Evolutionary conservation across 2,113 vertebrate species (phyloP).

Genomic region (Rhea americana): DNA sequence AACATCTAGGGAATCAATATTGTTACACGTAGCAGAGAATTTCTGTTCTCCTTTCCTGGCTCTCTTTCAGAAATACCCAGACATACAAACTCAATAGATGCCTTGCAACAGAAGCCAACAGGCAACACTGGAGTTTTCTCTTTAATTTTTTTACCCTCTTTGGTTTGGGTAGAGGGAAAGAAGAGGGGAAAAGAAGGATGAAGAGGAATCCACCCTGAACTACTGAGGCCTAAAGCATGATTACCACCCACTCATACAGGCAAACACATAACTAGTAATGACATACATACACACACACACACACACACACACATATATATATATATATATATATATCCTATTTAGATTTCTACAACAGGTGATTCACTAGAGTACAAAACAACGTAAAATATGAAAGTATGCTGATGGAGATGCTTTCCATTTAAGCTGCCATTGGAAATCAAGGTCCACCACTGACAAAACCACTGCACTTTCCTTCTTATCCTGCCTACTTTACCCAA

Average conservation of each 20-base stretch:
- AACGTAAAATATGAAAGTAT: background rate
- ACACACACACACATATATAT: no score
- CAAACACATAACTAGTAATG: background rate
- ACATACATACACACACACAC: background rate
- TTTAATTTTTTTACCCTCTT: background rate
- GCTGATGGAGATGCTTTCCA: background rate
- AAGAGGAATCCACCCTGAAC: background rate
- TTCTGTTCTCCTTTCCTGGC: background rate
- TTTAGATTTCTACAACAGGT: background rate
- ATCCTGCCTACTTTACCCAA: background rate
- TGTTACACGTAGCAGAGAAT: background rate
- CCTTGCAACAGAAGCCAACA: background rate
- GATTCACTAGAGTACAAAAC: background rate
- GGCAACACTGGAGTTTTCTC: background rate
- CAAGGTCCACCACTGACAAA: background rate
- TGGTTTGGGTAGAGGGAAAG: background rate
- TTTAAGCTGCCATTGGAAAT: background rate
- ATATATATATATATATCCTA: background rate
- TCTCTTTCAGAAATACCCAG: background rate
- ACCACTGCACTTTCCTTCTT: background rate
- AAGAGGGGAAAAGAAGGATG: background rate
- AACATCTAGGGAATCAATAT: background rate
- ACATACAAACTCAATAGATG: background rate
- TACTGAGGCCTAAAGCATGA: fast-evolving
- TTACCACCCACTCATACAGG: background rate